Evolutionary conservation across 1,140 invertebrate species (phyloP), one percentile per base, ranked within the genome.

Genomic region (Globodera ellingtonae): DNA sequence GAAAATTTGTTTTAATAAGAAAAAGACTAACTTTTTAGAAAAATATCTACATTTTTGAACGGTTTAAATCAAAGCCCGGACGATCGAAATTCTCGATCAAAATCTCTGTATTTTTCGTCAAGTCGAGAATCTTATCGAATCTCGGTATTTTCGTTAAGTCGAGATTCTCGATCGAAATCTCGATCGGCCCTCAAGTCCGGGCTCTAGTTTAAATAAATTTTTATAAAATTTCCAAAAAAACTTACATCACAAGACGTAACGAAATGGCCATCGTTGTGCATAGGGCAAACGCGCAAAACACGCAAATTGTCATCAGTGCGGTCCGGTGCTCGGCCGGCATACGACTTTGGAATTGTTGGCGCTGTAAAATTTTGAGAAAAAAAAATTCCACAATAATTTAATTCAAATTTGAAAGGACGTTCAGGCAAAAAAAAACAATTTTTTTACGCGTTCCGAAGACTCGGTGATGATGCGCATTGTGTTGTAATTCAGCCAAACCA

Each of bases 261-360:
- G 79, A 47, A 9, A 81, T 80, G 18, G 83, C 59, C 67, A 84
- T 50, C 8, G 83, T 84, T 18, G 84, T 84, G 65, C 72, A 84
- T 18, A 86, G 56, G 66, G 85, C 84, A 50, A 84, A 84, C n/a
- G 79, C 79, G 59, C 83, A 69, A 75, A 84, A 84, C 24, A 84
- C 80, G 67, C 15, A 50, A 70, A 82, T 50, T 18, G 83, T 84
- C 83, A 84, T 84, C 44, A 78, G 50, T 15, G 84, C 84, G 21
- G 84, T 85, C 62, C 83, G 75, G 72, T 84, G 81, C 70, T 84
- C 83, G n/a, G 83, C 84, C 15, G 79, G 48, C 35, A 81, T 73
- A 46, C 84, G 73, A 47, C 79, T 50, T 21, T 65, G 21, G 18
- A 15, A 35, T 48, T 79, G 13, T 18, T 80, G 52, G n/a, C 50